Base-by-base conservation (phyloP, 2,888 invertebrate species). In the Apodemia hepburni region DNA sequence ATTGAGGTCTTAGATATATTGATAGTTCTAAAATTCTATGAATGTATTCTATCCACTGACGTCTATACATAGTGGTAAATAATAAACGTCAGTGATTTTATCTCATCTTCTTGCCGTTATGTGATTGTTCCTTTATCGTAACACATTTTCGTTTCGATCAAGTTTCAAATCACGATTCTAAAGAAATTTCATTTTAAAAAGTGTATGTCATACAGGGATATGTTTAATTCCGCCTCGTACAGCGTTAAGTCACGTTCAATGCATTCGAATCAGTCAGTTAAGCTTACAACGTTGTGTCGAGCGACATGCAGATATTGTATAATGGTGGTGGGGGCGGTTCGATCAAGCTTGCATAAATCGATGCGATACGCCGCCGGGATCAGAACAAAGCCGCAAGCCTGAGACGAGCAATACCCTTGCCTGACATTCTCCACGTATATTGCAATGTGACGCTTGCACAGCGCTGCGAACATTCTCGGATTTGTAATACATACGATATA, bases 371-470 rank as follows among this genome's bases (percentile, higher is more conserved):
- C 79, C 78, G 61, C 27, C 27, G 76, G 77, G 81, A 82, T 84
- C 81, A 80, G 84, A 85, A 89, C 87, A 88, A 89, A 88, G 88
- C 87, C 87, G 81, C 85, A 71, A 79, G 79, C 73, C 64, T 73
- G 76, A 80, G 82, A 78, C 68, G 64, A 66, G 70, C 70, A 67
- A 70, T 69, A 69, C 69, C 67, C 61, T 58, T 62, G 63, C 66
- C 35, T 62, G 49, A 59, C 42, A 60, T 49, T 29, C 47, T 60
- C 62, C 45, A 45, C 45, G 61, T 64, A 62, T 62, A 64, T 62
- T 61, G 51, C 58, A 51, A 33, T 60, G 51, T 62, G 49, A 54
- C 49, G 35, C 60, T 33, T 54, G 61, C 38, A 54, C 38, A 57
- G 38, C 42, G 12, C 12, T 54, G 15, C 35, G 12, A 60, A 61